Base-by-base conservation (phyloP, 1,140 invertebrate genomes). In the Arion vulgaris region DNA sequence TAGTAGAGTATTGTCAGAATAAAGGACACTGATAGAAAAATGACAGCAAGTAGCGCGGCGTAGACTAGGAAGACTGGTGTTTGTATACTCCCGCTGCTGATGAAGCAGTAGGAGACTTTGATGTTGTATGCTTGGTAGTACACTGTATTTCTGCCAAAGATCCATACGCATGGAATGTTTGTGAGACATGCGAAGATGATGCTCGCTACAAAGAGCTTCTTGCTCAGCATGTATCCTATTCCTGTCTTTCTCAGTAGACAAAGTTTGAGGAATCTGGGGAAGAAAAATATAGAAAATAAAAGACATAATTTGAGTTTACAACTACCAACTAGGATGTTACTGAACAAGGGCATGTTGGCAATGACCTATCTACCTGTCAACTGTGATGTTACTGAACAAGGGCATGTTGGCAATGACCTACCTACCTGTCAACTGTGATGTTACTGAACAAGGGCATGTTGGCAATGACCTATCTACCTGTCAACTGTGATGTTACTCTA, bases 1-100 rank as follows among this genome's bases (percentile, higher is more conserved):
- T 36, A 32, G 41, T 86, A 86, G 49, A 86, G 78, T 23, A 80
- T 32, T 15, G 80, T 51, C 57, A 86, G 73, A n/a, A 39, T 17
- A 0, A 23, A 39, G 23, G 51, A 83, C 34, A 84, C 72, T 0
- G 71, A 15, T 11, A 69, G 28, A 45, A 86, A 86, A 19, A 83
- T 78, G 26, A 81, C 1, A 15, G 57, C 81, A 69, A 83, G 39
- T 15, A 83, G 41, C 1, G 57, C 57, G 4, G 62, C 57, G 45
- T 69, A 83, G 36, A 45, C 51, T 2, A 76, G 17, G n/a, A 86
- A 73, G 32, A 86, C 17, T n/a, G 71, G 4, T 9, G 23, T 53
- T 23, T 41, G 26, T 34, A 78, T 82, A 36, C 80, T 83, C 7
- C 78, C 75, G 32, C 23, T 78, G 73, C 39, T 36, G 19, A 85